Evolutionary conservation across 2,888 invertebrate genomes (phyloP), one percentile per base, ranked within the genome.

Genomic region (Oxytorus armatus): DNA sequence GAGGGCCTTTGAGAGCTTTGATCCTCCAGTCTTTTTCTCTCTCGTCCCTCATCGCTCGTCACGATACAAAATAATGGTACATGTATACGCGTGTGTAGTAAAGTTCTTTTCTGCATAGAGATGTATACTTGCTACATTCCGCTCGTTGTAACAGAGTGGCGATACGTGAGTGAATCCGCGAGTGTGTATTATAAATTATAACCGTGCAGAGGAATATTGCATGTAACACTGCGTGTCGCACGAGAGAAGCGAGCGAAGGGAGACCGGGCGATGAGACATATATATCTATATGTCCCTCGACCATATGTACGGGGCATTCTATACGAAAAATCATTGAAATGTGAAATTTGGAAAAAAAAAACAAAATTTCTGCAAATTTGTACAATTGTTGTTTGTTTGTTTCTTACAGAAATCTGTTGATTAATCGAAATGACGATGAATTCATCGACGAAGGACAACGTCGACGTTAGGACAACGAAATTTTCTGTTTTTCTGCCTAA

Each of bases 1-100:
- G 79, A 79, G 81, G 74, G 74, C 72, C 81, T 83, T 81, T 82
- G 78, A 82, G 82, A 79, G 78, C 53, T 74, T 69, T 79, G 72
- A 39, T 66, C 66, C 53, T 76, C 14, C 18, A 18, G 47, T 55
- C 55, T 55, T 47, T 63, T 47, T 51, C 77, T 47, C 68, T 36
- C 29, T 59, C 49, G 16, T 74, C 55, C 63, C 47, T 53, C 69
- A 29, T 69, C 63, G 70, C 77, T 76, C 69, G 74, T 74, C 78
- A 51, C 65, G 49, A 33, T 18, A 14, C 59, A 53, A 72, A 66
- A 70, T 77, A 53, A 70, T 70, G 36, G 63, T 36, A 36, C 55
- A 65, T 49, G 21, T 70, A 59, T 63, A 36, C 55, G 53, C 57
- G 63, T 8, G 21, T 69, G 23, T 11, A 49, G 18, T 10, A 33